Percentiles rank a stretch among this genome's conserved stretches.
These are phyloP conservation scores for Neosilurus mollespiculum DNA, from an alignment of 2,797 vertebrate species.

Conservation along the genomic window DNA sequence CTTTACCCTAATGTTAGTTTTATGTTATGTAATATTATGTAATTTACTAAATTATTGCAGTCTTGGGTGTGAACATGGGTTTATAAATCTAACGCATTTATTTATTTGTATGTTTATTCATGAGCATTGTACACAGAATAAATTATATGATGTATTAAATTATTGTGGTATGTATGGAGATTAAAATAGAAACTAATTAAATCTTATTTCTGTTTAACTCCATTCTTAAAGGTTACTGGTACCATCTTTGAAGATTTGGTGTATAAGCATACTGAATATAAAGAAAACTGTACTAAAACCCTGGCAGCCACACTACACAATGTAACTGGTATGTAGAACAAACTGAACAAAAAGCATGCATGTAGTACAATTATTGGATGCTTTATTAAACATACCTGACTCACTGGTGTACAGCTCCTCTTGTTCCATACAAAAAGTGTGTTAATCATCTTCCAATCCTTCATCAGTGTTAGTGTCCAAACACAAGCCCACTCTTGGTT, in stretches of 20 bases:
- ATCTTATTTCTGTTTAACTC: background rate
- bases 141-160: background rate
- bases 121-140: background rate
- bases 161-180: background rate
- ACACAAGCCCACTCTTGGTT: background rate
- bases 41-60: background rate
- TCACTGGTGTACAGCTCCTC: background rate
- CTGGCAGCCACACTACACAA: slow-evolving; percentile 58
- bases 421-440: background rate
- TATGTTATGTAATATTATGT: background rate
- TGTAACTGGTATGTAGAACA: slow-evolving; percentile 75
- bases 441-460: too few relatives aligned
- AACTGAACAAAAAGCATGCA: background rate
- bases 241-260: slow-evolving; percentile 81
- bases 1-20: background rate
- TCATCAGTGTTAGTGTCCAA: background rate
- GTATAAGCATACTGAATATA: slow-evolving; percentile 80
- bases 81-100: background rate
- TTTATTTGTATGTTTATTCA: background rate
- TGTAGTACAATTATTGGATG: background rate
- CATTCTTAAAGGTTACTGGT: slow-evolving; percentile 68
- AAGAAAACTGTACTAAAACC: slow-evolving; percentile 78
- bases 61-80: slow-evolving; percentile 34
- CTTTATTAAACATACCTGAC: background rate
- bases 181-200: background rate